Base-by-base conservation (phyloP, 1,140 invertebrate species). In the Zaprionus gabonicus region DNA sequence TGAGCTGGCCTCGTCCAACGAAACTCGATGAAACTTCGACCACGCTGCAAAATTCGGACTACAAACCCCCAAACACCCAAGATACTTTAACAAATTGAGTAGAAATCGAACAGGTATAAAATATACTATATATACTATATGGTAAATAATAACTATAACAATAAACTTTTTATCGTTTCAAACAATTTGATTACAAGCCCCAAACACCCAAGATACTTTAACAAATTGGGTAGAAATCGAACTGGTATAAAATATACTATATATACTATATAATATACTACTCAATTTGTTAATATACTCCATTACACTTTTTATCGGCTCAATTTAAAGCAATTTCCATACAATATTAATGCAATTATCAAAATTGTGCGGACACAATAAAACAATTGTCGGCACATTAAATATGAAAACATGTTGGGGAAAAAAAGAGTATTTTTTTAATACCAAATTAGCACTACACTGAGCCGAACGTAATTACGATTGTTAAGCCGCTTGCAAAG, bases 341-440 rank as follows among this genome's bases (percentile, higher is more conserved):
- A 51, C 17, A 51, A 25, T 25, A 25, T 51, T 51, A 25, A 23
- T 51, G 46, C n/a, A 46, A 46, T 46, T 46, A 46, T 17, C 41
- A 46, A 44, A 44, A 44, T 44, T 44, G n/a, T 15, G 0, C 6
- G 15, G 0, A n/a, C 12, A 23, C 9, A 49, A 49, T 49, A 49
- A 49, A 51, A 25, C 20, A 51, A 25, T 51, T 51, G 10, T 25
- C 1, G 1, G 12, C 20, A 5, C 20, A 51, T 51, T 23, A 12
- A 25, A 51, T 23, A 51, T 13, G 10, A 25, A 51, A 25, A 25
- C 4, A 13, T 23, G 20, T 20, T 23, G 1, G 23, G 23, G 10
- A 49, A 49, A 23, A 49, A 15, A 20, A 1, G 20, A 25, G 9
- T 25, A 13, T 51, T 51, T 51, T 51, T 9, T 46, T 46, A 17